Evolutionary conservation across 2,888 invertebrate genomes (phyloP).

Genomic region (Limnephilus marmoratus): DNA sequence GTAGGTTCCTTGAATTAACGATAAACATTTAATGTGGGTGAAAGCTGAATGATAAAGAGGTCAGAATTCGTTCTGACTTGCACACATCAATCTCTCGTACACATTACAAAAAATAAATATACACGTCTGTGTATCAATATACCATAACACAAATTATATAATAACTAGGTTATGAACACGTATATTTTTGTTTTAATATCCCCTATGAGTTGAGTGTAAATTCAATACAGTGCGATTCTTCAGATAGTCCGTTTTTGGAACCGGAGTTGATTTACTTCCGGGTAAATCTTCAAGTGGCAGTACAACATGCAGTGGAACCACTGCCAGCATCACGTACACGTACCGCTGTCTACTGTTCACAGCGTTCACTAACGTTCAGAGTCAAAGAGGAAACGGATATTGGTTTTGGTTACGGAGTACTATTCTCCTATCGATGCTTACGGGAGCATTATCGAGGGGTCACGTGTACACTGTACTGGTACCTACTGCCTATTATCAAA

Average conservation of each 20-base stretch:
- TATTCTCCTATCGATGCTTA: neutral
- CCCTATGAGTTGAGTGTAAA: neutral
- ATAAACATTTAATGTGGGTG: no score
- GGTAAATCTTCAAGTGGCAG: neutral
- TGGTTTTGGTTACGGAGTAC: constrained; percentile 30
- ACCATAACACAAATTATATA: no score
- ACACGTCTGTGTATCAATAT: no score
- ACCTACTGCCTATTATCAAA: neutral
- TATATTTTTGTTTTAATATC: neutral
- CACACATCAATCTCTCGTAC: no score
- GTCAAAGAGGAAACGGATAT: constrained; percentile 35
- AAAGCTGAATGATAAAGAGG: no score
- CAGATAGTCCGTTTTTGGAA: neutral
- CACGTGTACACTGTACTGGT: neutral
- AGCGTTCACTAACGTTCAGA: neutral
- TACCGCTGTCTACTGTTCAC: neutral
- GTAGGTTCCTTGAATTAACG: no score
- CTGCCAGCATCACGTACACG: neutral
- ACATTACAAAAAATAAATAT: no score
- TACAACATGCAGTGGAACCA: neutral
- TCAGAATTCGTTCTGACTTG: no score
- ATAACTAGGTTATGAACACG: no score
- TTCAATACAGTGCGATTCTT: neutral
- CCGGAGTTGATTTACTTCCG: neutral
- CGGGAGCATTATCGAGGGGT: neutral